Evolutionary conservation across 2,888 invertebrate genomes (phyloP).

Genomic region (Acleris literana): DNA sequence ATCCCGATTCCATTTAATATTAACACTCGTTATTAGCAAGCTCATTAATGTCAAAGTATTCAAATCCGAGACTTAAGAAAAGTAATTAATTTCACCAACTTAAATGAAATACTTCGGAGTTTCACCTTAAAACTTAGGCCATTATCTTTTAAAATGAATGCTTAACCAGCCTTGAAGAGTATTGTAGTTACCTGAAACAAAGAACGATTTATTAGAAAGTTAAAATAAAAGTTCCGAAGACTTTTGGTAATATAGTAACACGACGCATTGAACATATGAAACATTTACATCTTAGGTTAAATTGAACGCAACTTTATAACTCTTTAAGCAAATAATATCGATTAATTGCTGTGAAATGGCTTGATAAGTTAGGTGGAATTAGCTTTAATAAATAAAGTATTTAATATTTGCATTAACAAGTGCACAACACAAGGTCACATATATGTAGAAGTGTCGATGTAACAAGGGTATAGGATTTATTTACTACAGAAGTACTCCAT

Average conservation of each 20-base stretch:
- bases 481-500: too few species aligned
- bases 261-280: neutral
- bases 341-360: too few species aligned
- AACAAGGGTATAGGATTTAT: too few species aligned
- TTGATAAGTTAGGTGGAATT: too few species aligned
- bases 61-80: constrained; percentile 23
- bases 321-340: too few species aligned
- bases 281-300: too few species aligned
- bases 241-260: neutral
- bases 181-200: constrained; percentile 33
- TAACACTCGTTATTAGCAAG: constrained; percentile 18
- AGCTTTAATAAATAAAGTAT: too few species aligned
- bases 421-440: too few species aligned
- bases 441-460: too few species aligned
- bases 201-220: constrained; percentile 15
- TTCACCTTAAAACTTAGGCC: constrained; percentile 31
- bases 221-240: constrained; percentile 1
- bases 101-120: constrained; percentile 28
- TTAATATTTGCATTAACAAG: too few species aligned
- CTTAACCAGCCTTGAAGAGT: constrained; percentile 25
- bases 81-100: constrained; percentile 30
- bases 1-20: neutral
- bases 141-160: constrained; percentile 28
- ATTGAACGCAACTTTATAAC: too few species aligned
- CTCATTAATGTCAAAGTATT: constrained; percentile 28